Base-by-base conservation (phyloP, 2,113 vertebrate genomes). In the Labrus mixtus region DNA sequence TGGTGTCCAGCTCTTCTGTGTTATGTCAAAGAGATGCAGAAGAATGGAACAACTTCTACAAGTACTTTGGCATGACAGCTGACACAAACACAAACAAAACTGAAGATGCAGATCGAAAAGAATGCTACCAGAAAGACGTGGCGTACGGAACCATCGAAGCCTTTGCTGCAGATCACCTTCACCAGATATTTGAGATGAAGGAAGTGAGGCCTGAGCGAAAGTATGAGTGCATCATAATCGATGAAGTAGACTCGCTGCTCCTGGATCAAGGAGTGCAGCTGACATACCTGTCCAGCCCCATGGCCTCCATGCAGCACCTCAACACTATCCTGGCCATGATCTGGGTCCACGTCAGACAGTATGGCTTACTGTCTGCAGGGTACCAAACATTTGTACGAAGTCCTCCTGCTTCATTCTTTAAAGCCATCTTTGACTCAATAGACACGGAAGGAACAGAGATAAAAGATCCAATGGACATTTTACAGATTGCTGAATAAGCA, bases 201-300 rank as follows among this genome's bases (percentile, higher is more conserved):
- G 65, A 81, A 36, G 69, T 83, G 46, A 83, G 75, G 43, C 1
- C 74, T 54, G 45, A 78, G 53, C 81, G 81, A 11, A 68, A 20
- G 20, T 83, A 39, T 73, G 53, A 83, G 29, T 83, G 81, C 29
- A 69, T 83, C 68, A 78, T 83, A 0, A 69, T 83, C 0, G 81
- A 83, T 64, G 81, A 83, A 39, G 81, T 83, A 63, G 81, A 83
- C 48, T 83, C 75, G 2, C 64, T 83, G 13, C 53, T 83, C 23
- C 15, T 83, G 0, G 81, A 83, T 69, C 64, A 83, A 0, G 81
- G 81, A 41, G 74, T 83, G 37, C 81, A 83, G 69, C n/a, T 83
- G 25, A 82, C 80, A 3, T 82, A 82, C 45, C 57, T 82, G 37
- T 77, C 48, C 48, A 51, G 48, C 19, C 48, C 48, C 19, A 51